Evolutionary conservation across 2,113 vertebrate genomes (phyloP).

Genomic region (Podarcis cretensis): DNA sequence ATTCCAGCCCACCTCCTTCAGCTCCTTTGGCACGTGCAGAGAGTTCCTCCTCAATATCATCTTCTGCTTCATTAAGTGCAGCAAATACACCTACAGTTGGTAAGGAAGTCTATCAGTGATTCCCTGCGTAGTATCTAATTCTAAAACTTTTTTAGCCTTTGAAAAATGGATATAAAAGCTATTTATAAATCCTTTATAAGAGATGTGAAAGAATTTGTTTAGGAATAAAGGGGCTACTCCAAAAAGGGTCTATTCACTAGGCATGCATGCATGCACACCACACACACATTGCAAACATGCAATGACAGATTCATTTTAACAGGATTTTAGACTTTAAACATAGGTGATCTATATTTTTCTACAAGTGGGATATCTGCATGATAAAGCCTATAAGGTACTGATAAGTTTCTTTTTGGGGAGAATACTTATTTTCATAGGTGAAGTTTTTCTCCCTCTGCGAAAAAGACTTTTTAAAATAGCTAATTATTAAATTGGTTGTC

Average conservation of each 20-base stretch:
- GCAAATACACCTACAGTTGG: conserved; percentile 95
- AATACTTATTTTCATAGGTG: background rate
- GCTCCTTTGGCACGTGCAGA: conserved; percentile 93
- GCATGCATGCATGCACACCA: no score
- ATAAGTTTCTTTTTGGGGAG: background rate
- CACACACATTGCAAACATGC: background rate
- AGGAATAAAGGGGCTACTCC: background rate
- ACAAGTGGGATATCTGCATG: background rate
- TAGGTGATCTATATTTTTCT: background rate
- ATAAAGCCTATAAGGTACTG: background rate
- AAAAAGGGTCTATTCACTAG: background rate
- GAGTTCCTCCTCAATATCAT: conserved; percentile 96
- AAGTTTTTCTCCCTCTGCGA: no score
- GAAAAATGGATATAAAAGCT: background rate
- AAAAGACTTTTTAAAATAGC: no score
- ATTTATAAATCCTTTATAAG: background rate
- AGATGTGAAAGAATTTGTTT: background rate
- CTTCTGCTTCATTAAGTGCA: conserved; percentile 91
- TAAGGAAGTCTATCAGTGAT: conserved; percentile 66
- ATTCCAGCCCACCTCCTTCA: conserved; percentile 87
- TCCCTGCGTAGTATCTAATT: background rate
- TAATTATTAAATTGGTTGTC: no score
- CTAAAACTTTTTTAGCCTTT: background rate
- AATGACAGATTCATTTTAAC: background rate
- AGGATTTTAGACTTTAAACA: background rate